Base-by-base conservation (phyloP, 2,113 vertebrate genomes). In the Prochilodus magdalenae region DNA sequence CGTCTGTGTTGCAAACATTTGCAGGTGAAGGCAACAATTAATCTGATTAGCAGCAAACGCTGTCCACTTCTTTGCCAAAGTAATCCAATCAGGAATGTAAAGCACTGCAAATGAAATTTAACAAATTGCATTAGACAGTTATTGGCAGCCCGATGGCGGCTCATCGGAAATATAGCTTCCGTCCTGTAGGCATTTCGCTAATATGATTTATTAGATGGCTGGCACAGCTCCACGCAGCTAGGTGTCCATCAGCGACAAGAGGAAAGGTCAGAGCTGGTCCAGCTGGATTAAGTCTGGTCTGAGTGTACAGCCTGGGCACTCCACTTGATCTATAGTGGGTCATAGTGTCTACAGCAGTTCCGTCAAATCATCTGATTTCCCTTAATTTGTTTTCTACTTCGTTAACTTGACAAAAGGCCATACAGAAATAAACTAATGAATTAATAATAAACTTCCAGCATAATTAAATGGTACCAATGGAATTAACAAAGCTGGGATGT, bases 41-140 rank as follows among this genome's bases (percentile, higher is more conserved):
- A 95, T 63, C 90, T 85, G 92, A 92, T 94, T 93, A 94, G 90
- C 22, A 66, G 73, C 84, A 91, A 86, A 88, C 81, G 73, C 62
- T 74, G 88, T 92, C 89, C 88, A 88, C 86, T 89, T 87, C 84
- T 91, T 93, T 84, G 87, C 87, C 78, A 89, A 81, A 86, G 89
- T 94, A 94, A 95, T 95, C 88, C 76, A 89, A 94, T 94, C 86
- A 89, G 62, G 84, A 91, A 93, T 94, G 92, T 90, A 93, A 94
- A 94, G 88, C 86, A 57, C 84, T 85, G 86, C 81, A 91, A 93
- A 94, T 93, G 85, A 84, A 57, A 89, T 95, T 92, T 92, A 60
- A 73, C 26, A 87, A 92, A 94, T 88, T 81, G 86, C 87, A 94
- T 95, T 93, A 83, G 80, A 76, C 70, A 75, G 72, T 81, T 84